Base-by-base conservation (phyloP, 1,140 invertebrate genomes). In the Acromyrmex echinatior region DNA sequence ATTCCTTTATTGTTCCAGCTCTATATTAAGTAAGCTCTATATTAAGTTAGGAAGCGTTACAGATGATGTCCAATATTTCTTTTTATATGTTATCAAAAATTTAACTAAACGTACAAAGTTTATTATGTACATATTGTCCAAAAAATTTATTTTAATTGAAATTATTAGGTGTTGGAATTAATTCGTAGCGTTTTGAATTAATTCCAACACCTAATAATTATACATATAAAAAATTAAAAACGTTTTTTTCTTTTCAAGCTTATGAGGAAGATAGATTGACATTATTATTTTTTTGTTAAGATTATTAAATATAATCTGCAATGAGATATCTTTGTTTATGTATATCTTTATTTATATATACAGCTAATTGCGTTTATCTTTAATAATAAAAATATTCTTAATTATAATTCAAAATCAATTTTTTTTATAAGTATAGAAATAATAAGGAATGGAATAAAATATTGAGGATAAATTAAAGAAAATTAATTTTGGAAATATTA, bases 401-500 rank as follows among this genome's bases (percentile, higher is more conserved):
- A 16, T 76, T 58, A 28, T 45, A 62, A 14, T 18, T 16, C 7
- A 60, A 16, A 35, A 21, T 21, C 9, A 45, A 14, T 76, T 21
- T 21, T 21, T 21, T 21, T 60, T 60, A 39, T 2, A 58, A 58
- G 0, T 21, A 35, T 14, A 25, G 6, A 39, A 3, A 76, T 39
- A 58, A 21, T 58, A 39, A 76, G 4, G 1, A 39, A 60, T 45
- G 18, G 0, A 77, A 78, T 35, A 66, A 66, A 49, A 56, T 12
- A 51, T 51, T 10, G 2, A 39, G 60, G 16, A 53, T 77, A 65
- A 65, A 63, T 63, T 65, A 6, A 78, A 28, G 39, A 21, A 45
- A 76, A 76, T 76, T 78, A 39, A 78, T 65, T 78, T 65, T 51
- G 7, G 39, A 31, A 66, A 66, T 49, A 25, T 5, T n/a, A 28